A percentile compares a stretch with the other conserved stretches of the same genome.
These are phyloP conservation scores for Axinella damicornis DNA, from an alignment of 37 sponge, comb jelly and placozoan species.

Conservation along the genomic window DNA sequence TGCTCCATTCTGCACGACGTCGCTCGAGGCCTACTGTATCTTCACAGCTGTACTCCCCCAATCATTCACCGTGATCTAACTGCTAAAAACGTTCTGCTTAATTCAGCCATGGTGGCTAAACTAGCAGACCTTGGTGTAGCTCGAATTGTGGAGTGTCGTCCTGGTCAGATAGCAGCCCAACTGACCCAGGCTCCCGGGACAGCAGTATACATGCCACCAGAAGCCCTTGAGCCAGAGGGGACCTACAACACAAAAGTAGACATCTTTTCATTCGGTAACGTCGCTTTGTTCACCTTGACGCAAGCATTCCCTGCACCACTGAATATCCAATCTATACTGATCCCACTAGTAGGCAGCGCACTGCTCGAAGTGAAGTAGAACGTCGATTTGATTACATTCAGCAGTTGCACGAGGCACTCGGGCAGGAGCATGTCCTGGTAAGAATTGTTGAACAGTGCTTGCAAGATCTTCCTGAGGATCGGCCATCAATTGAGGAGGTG, in stretches of 20 bases:
- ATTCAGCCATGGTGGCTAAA: slow-evolving; percentile 14
- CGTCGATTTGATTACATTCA: too few species aligned
- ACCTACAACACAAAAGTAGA: not conserved
- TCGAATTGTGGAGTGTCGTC: not conserved
- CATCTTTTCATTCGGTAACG: not conserved
- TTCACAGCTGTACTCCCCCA: slow-evolving; percentile 64
- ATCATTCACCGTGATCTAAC: slow-evolving; percentile 81
- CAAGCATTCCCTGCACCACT: not conserved
- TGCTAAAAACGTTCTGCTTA: slow-evolving; percentile 73
- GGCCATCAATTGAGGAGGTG: too few species aligned
- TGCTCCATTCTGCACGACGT: not conserved
- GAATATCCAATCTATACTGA: too few species aligned
- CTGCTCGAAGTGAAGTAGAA: too few species aligned
- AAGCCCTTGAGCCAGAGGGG: not conserved
- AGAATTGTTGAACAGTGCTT: too few species aligned
- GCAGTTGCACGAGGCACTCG: too few species aligned
- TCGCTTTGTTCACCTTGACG: not conserved
- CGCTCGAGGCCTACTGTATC: slow-evolving; percentile 58
- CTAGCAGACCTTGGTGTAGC: not conserved
- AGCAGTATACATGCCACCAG: not conserved
- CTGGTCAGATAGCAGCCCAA: not conserved
- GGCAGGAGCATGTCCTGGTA: too few species aligned
- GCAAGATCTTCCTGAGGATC: too few species aligned
- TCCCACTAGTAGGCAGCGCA: too few species aligned
- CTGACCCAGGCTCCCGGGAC: not conserved